Evolutionary conservation across 1,140 invertebrate species (phyloP).

Genomic region (Anastrepha obliqua): DNA sequence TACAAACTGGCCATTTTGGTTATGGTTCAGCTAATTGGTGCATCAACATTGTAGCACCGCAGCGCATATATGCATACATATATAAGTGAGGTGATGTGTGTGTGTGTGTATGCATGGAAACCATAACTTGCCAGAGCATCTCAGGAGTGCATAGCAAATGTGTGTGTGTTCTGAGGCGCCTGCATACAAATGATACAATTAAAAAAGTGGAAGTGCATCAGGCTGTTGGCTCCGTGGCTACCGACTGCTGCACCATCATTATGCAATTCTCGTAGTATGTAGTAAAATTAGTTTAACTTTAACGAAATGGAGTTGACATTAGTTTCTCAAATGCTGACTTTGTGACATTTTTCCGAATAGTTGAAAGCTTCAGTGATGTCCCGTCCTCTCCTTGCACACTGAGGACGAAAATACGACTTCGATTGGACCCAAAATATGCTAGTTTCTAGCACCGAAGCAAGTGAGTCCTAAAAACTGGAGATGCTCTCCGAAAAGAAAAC

Average conservation of each 20-base stretch:
- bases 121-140: too few relatives aligned
- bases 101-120: neutral
- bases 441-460: too few relatives aligned
- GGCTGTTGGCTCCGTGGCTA: neutral
- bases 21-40: conserved; percentile 1
- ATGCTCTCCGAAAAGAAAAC: too few relatives aligned
- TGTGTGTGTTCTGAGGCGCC: neutral
- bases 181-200: neutral
- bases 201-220: neutral
- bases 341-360: too few relatives aligned
- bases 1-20: neutral
- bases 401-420: too few relatives aligned
- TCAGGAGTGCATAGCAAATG: neutral
- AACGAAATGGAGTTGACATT: neutral
- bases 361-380: too few relatives aligned
- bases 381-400: too few relatives aligned
- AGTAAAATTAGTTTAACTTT: neutral
- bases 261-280: neutral
- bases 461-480: too few relatives aligned
- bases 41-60: neutral
- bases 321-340: neutral
- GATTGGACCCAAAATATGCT: too few relatives aligned
- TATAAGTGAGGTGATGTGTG: too few relatives aligned
- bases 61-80: too few relatives aligned
- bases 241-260: neutral